phyloP scores from a whole-genome alignment of 64 coral and sea anemone genomes.

The Catalaphyllia jardinei region DNA sequence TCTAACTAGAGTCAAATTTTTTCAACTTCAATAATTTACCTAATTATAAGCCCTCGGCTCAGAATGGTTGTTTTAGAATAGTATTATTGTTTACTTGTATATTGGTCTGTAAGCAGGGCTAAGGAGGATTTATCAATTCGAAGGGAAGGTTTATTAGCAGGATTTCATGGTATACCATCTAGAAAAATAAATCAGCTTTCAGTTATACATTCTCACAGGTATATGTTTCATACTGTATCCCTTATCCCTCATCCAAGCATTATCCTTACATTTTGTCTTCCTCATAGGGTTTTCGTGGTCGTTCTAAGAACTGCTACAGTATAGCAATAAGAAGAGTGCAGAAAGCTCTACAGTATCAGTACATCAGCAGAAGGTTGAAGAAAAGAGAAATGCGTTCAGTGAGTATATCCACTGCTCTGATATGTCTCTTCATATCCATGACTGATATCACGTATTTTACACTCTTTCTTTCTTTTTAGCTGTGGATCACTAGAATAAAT shows the following conservation, averaged over 20 bases:
- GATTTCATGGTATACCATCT: too few relatives aligned
- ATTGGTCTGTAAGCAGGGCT: too few relatives aligned
- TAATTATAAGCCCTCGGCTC: too few relatives aligned
- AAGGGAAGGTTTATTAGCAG: too few relatives aligned
- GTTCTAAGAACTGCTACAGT: conserved; percentile 97
- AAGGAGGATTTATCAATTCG: too few relatives aligned
- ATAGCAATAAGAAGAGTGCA: conserved; percentile 91
- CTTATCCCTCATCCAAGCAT: background rate
- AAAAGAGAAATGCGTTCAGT: conserved; percentile 99
- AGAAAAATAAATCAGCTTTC: background rate
- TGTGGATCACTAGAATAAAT: conserved; percentile 95
- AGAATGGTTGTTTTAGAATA: too few relatives aligned
- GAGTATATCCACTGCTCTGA: conserved; percentile 22
- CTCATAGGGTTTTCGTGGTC: conserved; percentile 83
- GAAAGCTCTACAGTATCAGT: conserved; percentile 92
- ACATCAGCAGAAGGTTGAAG: conserved; percentile 82
- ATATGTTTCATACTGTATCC: too few relatives aligned
- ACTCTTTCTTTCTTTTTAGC: conserved; percentile 42
- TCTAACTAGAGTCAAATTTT: too few relatives aligned
- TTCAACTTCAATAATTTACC: too few relatives aligned
- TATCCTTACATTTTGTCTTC: background rate
- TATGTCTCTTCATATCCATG: too few relatives aligned
- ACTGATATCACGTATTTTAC: background rate
- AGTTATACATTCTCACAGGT: background rate
- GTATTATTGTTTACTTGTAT: too few relatives aligned